Conservation (phyloP, 2,113 vertebrate species). For the Poeciliopsis turrubarensis region DNA sequence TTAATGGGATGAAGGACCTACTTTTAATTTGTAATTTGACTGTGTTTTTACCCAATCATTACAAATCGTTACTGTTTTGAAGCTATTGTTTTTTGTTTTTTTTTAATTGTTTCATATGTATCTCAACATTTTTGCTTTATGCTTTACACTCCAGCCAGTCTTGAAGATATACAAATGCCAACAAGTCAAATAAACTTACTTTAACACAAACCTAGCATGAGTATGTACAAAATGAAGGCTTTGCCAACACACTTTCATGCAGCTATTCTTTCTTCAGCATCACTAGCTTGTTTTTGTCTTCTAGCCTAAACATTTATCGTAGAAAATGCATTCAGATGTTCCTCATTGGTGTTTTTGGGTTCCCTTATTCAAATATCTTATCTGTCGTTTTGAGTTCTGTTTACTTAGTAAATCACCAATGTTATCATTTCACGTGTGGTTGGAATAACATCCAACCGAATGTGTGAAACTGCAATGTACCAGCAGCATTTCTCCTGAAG, state of each 20-base stretch:
- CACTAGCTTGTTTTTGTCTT: constrained; percentile 4
- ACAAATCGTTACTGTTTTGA: not conserved
- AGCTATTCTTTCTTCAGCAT: constrained; percentile 29
- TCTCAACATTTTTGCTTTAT: not conserved
- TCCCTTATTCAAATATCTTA: constrained; percentile 32
- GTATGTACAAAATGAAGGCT: constrained; percentile 25
- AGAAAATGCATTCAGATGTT: constrained; percentile 19
- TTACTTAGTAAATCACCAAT: constrained; percentile 4
- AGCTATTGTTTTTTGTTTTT: not conserved
- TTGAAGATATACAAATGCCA: not conserved
- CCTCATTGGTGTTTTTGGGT: constrained; percentile 35
- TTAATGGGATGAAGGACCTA: no score
- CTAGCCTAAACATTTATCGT: constrained; percentile 27
- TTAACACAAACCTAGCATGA: not conserved
- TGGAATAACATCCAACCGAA: constrained; percentile 11
- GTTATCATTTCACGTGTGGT: constrained; percentile 32
- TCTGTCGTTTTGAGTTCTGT: constrained; percentile 37
- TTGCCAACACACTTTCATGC: constrained; percentile 12
- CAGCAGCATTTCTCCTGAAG: constrained; percentile 40
- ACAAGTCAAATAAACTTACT: not conserved
- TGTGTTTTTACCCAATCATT: not conserved
- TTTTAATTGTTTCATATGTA: no score
- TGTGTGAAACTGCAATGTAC: constrained; percentile 43
- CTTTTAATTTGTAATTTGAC: not conserved
- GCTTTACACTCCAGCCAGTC: not conserved